These are phyloP conservation scores for Pedionomus torquatus DNA, from an alignment of 2,113 vertebrate genomes.

Conservation along the genomic window DNA sequence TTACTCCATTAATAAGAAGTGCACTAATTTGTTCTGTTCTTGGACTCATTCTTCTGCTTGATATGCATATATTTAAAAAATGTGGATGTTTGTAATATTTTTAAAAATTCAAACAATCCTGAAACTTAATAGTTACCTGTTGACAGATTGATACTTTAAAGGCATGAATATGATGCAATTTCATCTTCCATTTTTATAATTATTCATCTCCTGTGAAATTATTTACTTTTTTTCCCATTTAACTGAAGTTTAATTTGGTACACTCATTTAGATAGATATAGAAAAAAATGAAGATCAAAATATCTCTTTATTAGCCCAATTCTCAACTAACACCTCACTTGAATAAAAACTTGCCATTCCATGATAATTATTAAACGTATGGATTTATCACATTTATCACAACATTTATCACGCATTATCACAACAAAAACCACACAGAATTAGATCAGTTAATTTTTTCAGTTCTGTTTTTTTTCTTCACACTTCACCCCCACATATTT, in stretches of 20 bases:
- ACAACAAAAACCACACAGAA: neutral
- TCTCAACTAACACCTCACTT: neutral
- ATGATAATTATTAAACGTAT: neutral
- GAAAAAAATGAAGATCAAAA: neutral
- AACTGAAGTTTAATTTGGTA: neutral
- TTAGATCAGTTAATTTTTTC: neutral
- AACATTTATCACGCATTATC: no score
- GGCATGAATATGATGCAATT: neutral
- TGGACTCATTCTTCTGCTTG: neutral
- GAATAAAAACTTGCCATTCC: neutral
- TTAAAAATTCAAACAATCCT: neutral
- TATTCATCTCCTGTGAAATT: neutral
- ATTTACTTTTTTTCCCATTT: accelerated
- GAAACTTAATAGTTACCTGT: neutral
- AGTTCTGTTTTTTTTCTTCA: no score
- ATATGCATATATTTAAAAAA: neutral
- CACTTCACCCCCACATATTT: neutral
- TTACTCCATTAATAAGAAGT: slow-evolving; percentile 62
- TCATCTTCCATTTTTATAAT: neutral
- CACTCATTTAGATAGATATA: neutral
- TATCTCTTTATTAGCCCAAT: neutral
- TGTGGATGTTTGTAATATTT: neutral
- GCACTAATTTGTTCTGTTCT: slow-evolving; percentile 20
- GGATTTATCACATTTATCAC: neutral
- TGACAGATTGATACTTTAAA: neutral